These are phyloP conservation scores for Vesta saturnalis DNA, from an alignment of 2,888 invertebrate species.

Conservation along the genomic window DNA sequence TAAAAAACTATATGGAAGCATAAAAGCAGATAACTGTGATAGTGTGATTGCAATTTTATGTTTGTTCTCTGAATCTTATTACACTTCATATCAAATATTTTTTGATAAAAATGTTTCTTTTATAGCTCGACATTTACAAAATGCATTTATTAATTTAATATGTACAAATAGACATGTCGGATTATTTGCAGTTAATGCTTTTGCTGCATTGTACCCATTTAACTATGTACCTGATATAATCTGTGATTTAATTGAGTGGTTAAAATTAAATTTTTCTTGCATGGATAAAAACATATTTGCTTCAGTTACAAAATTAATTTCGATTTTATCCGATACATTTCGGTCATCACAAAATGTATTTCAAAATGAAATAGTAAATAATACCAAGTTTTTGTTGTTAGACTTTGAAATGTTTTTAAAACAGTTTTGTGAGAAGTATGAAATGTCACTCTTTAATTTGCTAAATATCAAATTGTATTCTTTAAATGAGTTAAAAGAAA, in stretches of 20 bases:
- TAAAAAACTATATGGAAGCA: not conserved
- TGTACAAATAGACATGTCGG: conserved; percentile 8
- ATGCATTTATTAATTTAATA: conserved; percentile 18
- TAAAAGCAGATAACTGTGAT: not conserved
- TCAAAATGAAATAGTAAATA: conserved; percentile 7
- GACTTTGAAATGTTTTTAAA: conserved; percentile 30
- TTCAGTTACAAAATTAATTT: conserved; percentile 43
- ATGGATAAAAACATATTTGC: conserved; percentile 45
- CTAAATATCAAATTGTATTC: conserved; percentile 43
- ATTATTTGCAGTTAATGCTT: conserved; percentile 28
- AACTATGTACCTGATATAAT: conserved; percentile 23
- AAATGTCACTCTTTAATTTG: conserved; percentile 42
- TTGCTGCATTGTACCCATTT: conserved; percentile 20
- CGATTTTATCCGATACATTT: conserved; percentile 23
- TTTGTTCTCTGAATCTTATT: conserved; percentile 26
- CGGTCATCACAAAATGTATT: too few species aligned
- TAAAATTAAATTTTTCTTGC: conserved; percentile 33
- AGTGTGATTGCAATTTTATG: conserved; percentile 28
- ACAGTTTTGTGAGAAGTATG: conserved; percentile 27
- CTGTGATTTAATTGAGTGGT: conserved; percentile 18
- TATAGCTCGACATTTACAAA: conserved; percentile 10
- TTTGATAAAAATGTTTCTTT: not conserved
- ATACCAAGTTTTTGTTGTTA: conserved; percentile 26
- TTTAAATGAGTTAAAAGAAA: conserved; percentile 27
- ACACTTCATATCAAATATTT: conserved; percentile 8